A percentile compares a stretch with the other conserved stretches of the same genome.
Conservation (phyloP, 2,888 invertebrate genomes). For the Cephus pulcher region DNA sequence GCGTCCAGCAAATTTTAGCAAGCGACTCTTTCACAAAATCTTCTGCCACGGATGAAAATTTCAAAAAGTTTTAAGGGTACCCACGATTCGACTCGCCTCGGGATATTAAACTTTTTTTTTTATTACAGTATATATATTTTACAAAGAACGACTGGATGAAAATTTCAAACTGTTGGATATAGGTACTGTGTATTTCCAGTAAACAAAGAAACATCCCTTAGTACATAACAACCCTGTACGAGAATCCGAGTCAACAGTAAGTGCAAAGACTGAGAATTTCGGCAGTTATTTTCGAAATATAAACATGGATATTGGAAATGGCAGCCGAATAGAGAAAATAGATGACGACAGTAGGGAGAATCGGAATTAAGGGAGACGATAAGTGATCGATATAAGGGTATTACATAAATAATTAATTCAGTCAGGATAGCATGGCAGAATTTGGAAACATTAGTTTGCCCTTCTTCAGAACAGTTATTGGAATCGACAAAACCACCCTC, state of each 20-base stretch:
- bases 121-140: not conserved
- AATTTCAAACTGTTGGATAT: not conserved
- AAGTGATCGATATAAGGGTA: not conserved
- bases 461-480: not conserved
- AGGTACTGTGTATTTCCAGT: not conserved
- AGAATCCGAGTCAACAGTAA: not conserved
- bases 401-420: not conserved
- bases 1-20: not conserved
- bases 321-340: not conserved
- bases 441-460: not conserved
- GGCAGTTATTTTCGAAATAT: not conserved
- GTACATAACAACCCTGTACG: not conserved
- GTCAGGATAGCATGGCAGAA: not conserved
- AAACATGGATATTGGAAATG: not conserved
- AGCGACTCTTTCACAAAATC: not conserved
- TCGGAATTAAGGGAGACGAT: not conserved
- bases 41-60: not conserved
- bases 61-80: not conserved
- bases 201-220: not conserved
- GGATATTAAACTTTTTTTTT: not conserved
- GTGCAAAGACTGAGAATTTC: not conserved
- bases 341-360: not conserved
- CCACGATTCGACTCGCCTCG: not conserved
- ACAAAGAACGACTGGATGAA: not conserved
- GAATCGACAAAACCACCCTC: not conserved